Evolutionary conservation across 2,797 vertebrate species (phyloP).

Genomic region (Tapirus indicus): DNA sequence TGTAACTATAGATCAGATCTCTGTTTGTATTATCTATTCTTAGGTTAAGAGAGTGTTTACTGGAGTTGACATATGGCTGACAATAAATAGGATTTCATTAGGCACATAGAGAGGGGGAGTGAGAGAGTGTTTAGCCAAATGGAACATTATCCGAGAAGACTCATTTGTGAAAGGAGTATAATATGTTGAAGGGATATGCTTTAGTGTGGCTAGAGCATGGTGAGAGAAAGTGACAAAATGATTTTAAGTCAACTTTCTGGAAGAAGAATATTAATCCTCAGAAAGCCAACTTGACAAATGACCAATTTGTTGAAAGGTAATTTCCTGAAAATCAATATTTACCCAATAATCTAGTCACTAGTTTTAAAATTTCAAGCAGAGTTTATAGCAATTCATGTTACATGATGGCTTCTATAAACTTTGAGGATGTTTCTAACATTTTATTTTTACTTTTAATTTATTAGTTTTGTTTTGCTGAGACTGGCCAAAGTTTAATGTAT

Average conservation of each 20-base stretch:
- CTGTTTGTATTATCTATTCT: neutral
- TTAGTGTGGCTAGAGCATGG: neutral
- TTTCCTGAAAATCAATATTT: conserved; percentile 28
- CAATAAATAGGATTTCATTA: neutral
- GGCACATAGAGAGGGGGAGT: neutral
- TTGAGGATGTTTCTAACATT: neutral
- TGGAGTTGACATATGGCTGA: neutral
- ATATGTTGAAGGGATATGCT: neutral
- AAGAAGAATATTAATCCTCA: neutral
- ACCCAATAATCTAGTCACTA: neutral
- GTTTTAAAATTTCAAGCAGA: neutral
- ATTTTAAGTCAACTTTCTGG: neutral
- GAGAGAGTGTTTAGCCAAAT: neutral
- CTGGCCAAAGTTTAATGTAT: neutral
- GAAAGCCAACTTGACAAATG: neutral
- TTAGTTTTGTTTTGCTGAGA: neutral
- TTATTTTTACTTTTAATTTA: conserved; percentile 34
- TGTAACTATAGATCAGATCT: neutral
- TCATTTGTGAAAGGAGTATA: neutral
- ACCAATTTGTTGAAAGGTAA: neutral
- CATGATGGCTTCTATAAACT: neutral
- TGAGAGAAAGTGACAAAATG: neutral
- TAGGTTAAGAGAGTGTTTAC: neutral
- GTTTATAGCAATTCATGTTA: conserved; percentile 11
- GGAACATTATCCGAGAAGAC: neutral